Base-by-base conservation (phyloP, 1,140 invertebrate genomes). In the Bombus sibiricus region DNA sequence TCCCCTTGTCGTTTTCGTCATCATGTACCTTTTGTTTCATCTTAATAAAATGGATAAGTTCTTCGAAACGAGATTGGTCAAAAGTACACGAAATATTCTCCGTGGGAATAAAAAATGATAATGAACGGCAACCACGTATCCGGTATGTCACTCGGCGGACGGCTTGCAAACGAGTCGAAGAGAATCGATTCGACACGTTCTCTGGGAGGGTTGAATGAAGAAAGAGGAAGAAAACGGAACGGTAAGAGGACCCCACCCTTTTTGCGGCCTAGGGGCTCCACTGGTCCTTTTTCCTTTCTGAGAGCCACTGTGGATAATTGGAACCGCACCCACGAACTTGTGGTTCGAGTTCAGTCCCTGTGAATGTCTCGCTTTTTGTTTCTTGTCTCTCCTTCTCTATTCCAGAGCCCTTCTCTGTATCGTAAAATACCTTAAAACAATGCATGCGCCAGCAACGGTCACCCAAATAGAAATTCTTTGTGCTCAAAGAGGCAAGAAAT, bases 111-210 rank as follows among this genome's bases (percentile, higher is more conserved):
- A 53, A 62, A 68, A 75, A 75, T 74, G 53, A 80, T 88, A 83
- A 89, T 78, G 69, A 71, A 74, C 79, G 34, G 79, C 53, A 80
- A 39, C 37, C 78, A 34, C 69, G 84, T 88, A 88, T 78, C 75
- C 88, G 80, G 88, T 83, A 34, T 89, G 87, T 88, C 88, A 89
- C 76, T 86, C 74, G 79, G 39, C 59, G 84, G 77, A 76, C 84
- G 85, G 85, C 76, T 89, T 81, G 87, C 81, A 92, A 92, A 92
- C 91, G 89, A 92, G 91, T 92, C 91, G 90, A 74, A 83, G 79
- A 89, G 83, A 92, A 92, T 91, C 87, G 89, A 92, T 92, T 92
- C 91, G 88, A 90, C 77, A 86, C 90, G 81, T 88, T 73, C 88
- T 84, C 71, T 68, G 69, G 69, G 68, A 89, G 87, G 81, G 79